These are phyloP conservation scores for Pygmarrhopalites habei DNA, from an alignment of 1,140 invertebrate species.

Conservation along the genomic window DNA sequence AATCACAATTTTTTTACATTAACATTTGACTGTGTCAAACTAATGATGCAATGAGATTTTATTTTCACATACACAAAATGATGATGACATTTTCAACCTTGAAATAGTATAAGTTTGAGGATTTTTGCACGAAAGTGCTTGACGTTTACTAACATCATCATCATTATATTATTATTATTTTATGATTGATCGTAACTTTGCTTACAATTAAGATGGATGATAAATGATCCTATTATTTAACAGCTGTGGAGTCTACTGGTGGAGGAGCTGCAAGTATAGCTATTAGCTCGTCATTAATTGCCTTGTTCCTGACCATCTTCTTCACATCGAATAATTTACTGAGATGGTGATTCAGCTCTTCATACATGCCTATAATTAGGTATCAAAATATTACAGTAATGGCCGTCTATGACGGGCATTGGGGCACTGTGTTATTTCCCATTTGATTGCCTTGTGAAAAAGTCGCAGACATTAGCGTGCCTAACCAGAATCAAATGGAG, in stretches of 20 bases:
- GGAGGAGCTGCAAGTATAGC: neutral
- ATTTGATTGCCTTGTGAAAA: too few relatives aligned
- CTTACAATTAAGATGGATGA: conserved; percentile 7
- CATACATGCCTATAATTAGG: conserved; percentile 10
- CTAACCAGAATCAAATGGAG: too few relatives aligned
- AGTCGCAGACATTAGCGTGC: too few relatives aligned
- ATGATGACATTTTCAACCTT: too few relatives aligned
- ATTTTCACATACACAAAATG: neutral
- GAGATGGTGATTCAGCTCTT: neutral
- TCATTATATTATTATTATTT: neutral
- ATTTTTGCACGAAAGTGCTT: too few relatives aligned
- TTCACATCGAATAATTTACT: conserved; percentile 4
- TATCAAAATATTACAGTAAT: conserved; percentile 9
- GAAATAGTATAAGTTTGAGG: neutral
- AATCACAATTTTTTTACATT: too few relatives aligned
- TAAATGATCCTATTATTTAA: conserved; percentile 6
- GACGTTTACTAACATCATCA: too few relatives aligned
- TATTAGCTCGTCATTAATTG: conserved; percentile 6
- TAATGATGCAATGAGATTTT: too few relatives aligned
- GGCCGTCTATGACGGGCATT: too few relatives aligned
- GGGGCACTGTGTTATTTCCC: too few relatives aligned
- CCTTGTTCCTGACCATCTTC: conserved; percentile 18
- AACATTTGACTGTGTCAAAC: too few relatives aligned
- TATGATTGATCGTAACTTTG: neutral
- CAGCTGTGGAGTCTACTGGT: conserved; percentile 15